Evolutionary conservation across 1,140 invertebrate genomes (phyloP).

Genomic region (Oryctes rhinoceros): DNA sequence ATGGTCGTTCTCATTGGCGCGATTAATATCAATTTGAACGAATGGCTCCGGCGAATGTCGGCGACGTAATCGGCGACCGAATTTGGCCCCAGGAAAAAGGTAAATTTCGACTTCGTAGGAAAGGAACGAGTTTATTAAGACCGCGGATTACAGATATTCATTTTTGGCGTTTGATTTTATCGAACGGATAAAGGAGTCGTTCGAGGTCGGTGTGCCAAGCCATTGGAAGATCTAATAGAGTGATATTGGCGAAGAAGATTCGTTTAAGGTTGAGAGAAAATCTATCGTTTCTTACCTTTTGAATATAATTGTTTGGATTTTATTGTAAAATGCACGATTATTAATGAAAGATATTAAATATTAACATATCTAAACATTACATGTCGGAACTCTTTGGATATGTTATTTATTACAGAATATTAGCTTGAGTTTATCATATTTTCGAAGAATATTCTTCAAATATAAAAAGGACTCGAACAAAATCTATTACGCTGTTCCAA

Average conservation of each 20-base stretch:
- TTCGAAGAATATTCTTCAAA: no score
- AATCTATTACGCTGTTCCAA: no score
- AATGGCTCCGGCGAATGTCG: constrained; percentile 14
- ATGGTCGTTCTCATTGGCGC: constrained; percentile 23
- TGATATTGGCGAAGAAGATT: background rate
- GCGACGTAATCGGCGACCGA: background rate
- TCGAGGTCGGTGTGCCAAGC: background rate
- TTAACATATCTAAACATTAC: no score
- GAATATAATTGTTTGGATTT: no score
- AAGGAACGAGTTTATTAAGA: background rate
- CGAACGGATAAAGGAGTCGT: background rate
- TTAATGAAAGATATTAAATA: no score
- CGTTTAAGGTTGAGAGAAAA: background rate
- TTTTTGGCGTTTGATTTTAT: constrained; percentile 9
- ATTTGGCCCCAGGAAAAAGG: background rate
- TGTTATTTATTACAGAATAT: no score
- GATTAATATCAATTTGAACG: constrained; percentile 36
- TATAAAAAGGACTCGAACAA: no score
- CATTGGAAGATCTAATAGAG: background rate
- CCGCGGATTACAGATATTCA: background rate
- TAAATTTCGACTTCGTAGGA: background rate
- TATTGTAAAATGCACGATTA: no score
- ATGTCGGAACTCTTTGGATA: no score
- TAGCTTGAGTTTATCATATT: no score
- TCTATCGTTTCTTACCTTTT: no score